These are phyloP conservation scores for Platorchestia sp. DNA, from an alignment of 1,140 invertebrate genomes.

Conservation along the genomic window DNA sequence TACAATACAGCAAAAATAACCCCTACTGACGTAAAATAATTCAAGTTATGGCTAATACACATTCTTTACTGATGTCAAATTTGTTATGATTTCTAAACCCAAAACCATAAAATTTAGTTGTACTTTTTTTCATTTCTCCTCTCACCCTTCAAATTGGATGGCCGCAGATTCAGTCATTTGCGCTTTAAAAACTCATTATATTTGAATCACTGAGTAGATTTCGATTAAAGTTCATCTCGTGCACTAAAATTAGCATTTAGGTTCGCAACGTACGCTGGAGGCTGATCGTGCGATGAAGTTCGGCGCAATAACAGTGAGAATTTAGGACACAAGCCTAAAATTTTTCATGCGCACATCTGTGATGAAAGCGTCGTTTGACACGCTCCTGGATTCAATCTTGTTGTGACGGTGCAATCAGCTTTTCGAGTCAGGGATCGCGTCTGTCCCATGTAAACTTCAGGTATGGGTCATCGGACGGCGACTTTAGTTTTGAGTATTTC, in stretches of 20 bases:
- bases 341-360: not conserved
- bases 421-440: not conserved
- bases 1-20: no score
- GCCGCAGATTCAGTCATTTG: not conserved
- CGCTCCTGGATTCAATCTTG: not conserved
- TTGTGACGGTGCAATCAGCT: not conserved
- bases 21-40: no score
- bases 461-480: not conserved
- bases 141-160: not conserved
- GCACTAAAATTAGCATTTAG: not conserved
- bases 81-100: not conserved
- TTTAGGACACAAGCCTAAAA: not conserved
- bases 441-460: not conserved
- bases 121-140: not conserved
- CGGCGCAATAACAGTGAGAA: not conserved
- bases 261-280: not conserved
- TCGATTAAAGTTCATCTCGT: not conserved
- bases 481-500: not conserved
- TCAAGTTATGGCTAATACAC: no score
- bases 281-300: not conserved
- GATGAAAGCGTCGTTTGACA: not conserved
- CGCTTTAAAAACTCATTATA: not conserved
- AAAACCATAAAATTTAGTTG: not conserved
- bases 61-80: no score
- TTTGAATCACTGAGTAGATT: not conserved